A percentile compares a stretch with the other conserved stretches of the same genome.
Conservation (phyloP, 2,113 vertebrate species). For the Coryphaenoides rupestris region DNA sequence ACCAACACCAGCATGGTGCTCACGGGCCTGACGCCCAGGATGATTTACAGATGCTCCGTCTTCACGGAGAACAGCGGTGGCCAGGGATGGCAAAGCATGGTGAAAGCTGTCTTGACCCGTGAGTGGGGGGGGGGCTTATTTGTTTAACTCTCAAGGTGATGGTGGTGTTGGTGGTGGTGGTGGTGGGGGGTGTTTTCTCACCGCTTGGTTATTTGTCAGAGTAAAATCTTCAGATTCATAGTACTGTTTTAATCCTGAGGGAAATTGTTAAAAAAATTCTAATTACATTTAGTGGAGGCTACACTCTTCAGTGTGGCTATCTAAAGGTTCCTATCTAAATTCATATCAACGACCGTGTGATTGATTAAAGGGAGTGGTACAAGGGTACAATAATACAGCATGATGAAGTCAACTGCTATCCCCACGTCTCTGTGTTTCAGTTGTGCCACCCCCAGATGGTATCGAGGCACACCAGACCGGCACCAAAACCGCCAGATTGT, state of each 20-base stretch:
- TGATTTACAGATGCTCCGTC: constrained; percentile 64
- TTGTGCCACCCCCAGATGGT: constrained; percentile 59
- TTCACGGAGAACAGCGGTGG: constrained; percentile 65
- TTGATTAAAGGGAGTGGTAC: no score
- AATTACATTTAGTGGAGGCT: no score
- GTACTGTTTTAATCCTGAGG: background rate
- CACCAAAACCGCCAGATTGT: constrained; percentile 30
- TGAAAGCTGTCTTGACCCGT: constrained; percentile 68
- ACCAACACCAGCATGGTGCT: constrained; percentile 34
- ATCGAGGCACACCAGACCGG: constrained; percentile 29
- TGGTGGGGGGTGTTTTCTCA: background rate
- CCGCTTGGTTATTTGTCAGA: background rate
- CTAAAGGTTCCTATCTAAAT: no score
- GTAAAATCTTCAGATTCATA: no score
- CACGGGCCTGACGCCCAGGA: constrained; percentile 46
- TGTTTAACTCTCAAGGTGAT: background rate
- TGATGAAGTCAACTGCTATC: no score
- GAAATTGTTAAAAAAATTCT: background rate
- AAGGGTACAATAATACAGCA: no score
- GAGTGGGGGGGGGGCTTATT: constrained; percentile 34
- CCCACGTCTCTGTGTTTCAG: constrained; percentile 37
- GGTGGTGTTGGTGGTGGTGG: no score
- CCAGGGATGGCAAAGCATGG: constrained; percentile 54
- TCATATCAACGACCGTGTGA: no score
- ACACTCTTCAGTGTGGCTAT: no score